Evolutionary conservation across 1,140 invertebrate species (phyloP), one percentile per base, ranked within the genome.

Genomic region (Sycophaga agraensis): DNA sequence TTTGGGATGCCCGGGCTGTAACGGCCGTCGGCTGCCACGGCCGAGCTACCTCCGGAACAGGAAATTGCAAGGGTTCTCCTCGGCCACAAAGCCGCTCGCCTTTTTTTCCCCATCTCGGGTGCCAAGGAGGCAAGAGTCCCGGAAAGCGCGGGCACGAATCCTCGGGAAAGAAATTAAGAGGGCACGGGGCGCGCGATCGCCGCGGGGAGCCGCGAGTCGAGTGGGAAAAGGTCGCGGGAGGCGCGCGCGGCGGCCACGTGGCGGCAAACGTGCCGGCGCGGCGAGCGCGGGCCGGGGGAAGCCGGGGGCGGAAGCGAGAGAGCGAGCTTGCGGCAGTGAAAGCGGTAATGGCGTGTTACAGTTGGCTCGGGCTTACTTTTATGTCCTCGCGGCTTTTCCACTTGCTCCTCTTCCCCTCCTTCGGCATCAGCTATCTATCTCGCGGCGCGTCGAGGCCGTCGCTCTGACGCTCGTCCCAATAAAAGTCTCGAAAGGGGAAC

Each of bases 351-450:
- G 69, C 73, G 61, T 72, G 74, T 75, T 69, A 73, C 67, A 73
- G 70, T 70, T 76, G 70, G 68, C 66, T 69, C 63, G 67, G 68
- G 73, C 70, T 76, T 74, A 73, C 70, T 76, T 75, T 78, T 76
- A 76, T 73, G 68, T 74, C 68, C 65, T 66, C 57, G 66, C 56
- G 66, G 63, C 55, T 68, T 68, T 67, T 63, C 58, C 66, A 63
- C 64, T 66, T 64, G 61, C 48, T 48, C 39, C 63, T 37, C 37
- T 26, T 49, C 12, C 61, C 21, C 40, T n/a, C n/a, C n/a, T 46
- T 51, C 11, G 8, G 8, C 16, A 34, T 55, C 19, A 46, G 42
- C 54, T 46, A 35, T 46, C 54, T 56, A 46, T 56, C 42, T 56
- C 42, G 24, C n/a, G 2, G 12, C n/a, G n/a, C 28, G 28, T 11